Base-by-base conservation (phyloP, 2,888 invertebrate species). In the Myathropa florea region DNA sequence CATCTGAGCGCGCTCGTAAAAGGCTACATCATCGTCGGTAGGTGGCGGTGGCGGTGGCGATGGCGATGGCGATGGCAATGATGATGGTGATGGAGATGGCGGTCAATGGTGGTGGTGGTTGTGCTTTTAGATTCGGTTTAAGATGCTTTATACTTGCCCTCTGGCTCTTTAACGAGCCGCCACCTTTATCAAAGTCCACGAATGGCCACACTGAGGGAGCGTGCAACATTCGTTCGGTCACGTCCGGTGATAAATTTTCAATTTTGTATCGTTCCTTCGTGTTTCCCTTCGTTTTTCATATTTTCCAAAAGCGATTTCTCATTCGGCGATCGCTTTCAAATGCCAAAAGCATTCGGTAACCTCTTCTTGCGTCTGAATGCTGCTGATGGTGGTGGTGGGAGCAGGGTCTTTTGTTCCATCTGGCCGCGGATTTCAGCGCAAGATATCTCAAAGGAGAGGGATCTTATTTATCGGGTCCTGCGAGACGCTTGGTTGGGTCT, bases 231-330 rank as follows among this genome's bases (percentile, higher is more conserved):
- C 73, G 78, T 78, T 82, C 70, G 70, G 85, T 78, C 85, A 86
- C 85, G 85, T 86, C 85, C 82, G 82, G 85, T 85, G 85, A 86
- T 82, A 82, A 86, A 86, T 86, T 86, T 86, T 86, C 82, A 78
- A 86, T 86, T 86, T 82, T 65, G 78, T 82, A 82, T 78, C 73
- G 77, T 73, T 82, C 39, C 63, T 77, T 77, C 65, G 33, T 6
- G 30, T 33, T 63, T 30, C 24, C 10, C 64, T 33, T 64, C 10
- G 39, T 63, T 21, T 73, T 39, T 63, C 14, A 68, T 53, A 36
- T 46, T 57, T 61, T 59, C 21, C 53, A n/a, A 21, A 53, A 36
- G 76, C 72, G 57, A 77, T 77, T 72, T 80, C 67, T 71, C 80
- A 80, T 61, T 76, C 39, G 30, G 39, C 67, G 59, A 14, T 61